Evolutionary conservation across 1,140 invertebrate species (phyloP).

Genomic region (Drosophila sturtevanti): DNA sequence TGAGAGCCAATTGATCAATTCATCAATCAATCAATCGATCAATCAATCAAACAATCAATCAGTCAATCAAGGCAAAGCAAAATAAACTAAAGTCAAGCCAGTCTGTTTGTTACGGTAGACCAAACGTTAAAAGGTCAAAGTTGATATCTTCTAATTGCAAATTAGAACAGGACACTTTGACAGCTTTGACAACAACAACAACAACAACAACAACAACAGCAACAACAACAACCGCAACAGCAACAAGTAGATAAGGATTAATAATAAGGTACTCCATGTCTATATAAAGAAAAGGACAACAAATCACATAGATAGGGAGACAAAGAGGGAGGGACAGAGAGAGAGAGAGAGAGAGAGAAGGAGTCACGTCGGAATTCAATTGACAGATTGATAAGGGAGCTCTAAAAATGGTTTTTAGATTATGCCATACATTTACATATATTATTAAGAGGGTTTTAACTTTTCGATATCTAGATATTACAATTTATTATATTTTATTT

Average conservation of each 20-base stretch:
- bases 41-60: conserved; percentile 57
- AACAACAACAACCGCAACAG: conserved; percentile 13
- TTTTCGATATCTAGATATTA: no score
- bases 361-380: background rate
- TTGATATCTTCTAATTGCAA: conserved; percentile 20
- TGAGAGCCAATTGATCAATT: background rate
- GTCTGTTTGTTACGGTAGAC: background rate
- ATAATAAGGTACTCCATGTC: background rate
- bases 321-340: background rate
- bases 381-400: background rate
- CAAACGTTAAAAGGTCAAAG: conserved; percentile 34
- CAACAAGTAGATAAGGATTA: no score
- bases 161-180: conserved; percentile 49
- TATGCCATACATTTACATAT: no score
- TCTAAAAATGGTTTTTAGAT: background rate
- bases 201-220: conserved; percentile 16
- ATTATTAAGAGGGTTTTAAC: no score
- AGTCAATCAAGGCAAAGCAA: background rate
- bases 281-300: background rate
- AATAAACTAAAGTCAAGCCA: background rate
- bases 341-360: background rate
- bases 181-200: conserved; percentile 25
- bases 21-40: conserved; percentile 44
- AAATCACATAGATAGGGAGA: no score
- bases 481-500: no score